phyloP scores from a whole-genome alignment of 2,888 invertebrate genomes.

The Uloborus plumipes region DNA sequence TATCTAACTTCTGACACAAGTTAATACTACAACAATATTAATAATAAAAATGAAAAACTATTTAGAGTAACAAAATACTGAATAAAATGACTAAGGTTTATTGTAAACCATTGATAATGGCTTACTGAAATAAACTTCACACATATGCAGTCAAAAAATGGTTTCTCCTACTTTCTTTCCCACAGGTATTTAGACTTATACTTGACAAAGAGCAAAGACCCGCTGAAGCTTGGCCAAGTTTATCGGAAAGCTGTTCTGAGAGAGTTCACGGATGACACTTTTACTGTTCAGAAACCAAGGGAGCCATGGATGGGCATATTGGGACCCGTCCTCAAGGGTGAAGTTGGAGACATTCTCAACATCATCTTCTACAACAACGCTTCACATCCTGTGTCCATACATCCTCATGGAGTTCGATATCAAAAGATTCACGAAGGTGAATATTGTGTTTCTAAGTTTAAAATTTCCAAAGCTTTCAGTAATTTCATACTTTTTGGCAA shows the following conservation, averaged over 20 bases:
- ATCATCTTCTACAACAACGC: slow-evolving; percentile 65
- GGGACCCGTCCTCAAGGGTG: slow-evolving; percentile 69
- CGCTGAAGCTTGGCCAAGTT: slow-evolving; percentile 57
- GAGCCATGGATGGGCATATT: slow-evolving; percentile 64
- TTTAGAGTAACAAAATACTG: no score
- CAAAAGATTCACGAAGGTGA: slow-evolving; percentile 65
- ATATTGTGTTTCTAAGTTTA: no score
- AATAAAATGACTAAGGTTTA: no score
- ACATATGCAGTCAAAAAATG: no score
- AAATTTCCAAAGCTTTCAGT: no score
- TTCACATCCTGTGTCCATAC: slow-evolving; percentile 61
- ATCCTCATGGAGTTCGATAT: slow-evolving; percentile 65
- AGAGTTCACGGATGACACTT: slow-evolving; percentile 65
- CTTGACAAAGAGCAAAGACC: slow-evolving; percentile 40
- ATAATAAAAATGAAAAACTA: no score
- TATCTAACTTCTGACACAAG: no score
- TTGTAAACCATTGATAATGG: no score
- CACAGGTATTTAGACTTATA: slow-evolving; percentile 48
- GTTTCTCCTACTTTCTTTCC: neutral
- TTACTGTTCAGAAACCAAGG: slow-evolving; percentile 49
- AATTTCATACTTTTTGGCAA: no score
- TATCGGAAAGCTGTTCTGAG: slow-evolving; percentile 65
- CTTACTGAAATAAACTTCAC: no score
- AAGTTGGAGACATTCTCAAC: slow-evolving; percentile 68
- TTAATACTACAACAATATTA: no score